Percentiles rank a stretch among this genome's conserved stretches.
Evolutionary conservation across 1,140 invertebrate genomes (phyloP).

Genomic region (Linepithema humile): DNA sequence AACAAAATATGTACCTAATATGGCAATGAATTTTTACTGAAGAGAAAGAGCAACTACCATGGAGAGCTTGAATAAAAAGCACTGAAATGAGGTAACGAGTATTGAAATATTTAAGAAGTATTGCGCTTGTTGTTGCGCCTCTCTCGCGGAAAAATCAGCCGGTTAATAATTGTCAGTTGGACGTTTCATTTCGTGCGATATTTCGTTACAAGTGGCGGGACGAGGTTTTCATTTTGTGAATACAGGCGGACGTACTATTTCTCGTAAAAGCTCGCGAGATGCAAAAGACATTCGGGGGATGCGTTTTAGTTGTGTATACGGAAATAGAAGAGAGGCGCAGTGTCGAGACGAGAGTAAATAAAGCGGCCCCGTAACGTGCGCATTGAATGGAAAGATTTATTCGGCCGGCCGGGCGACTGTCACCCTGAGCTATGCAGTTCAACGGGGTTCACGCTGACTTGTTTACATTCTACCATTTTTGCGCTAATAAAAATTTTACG

Average conservation of each 20-base stretch:
- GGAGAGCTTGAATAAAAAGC: background rate
- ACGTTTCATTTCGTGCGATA: conserved; percentile 46
- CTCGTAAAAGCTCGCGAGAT: conserved; percentile 44
- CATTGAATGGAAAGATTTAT: conserved; percentile 56
- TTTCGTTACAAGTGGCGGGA: conserved; percentile 40
- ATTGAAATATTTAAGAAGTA: conserved; percentile 42
- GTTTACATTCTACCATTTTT: conserved; percentile 25
- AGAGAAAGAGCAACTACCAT: background rate
- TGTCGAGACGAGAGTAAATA: conserved; percentile 54
- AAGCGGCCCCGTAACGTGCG: conserved; percentile 12
- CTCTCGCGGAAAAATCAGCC: background rate
- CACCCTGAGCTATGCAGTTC: conserved; percentile 7
- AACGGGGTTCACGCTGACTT: background rate
- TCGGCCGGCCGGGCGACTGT: background rate
- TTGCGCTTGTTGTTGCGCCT: background rate
- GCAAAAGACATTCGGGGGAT: conserved; percentile 31
- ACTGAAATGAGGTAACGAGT: conserved; percentile 13
- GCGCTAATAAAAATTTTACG: background rate
- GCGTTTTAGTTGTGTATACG: conserved; percentile 48
- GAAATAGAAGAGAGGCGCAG: conserved; percentile 32
- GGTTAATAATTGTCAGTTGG: conserved; percentile 48
- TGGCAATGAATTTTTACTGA: background rate
- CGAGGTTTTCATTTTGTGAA: conserved; percentile 24
- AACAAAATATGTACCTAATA: background rate
- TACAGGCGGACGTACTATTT: conserved; percentile 30